Percentiles rank a stretch among this genome's conserved stretches.
Evolutionary conservation across 2,888 invertebrate species (phyloP).

Genomic region (Anodontia alba): DNA sequence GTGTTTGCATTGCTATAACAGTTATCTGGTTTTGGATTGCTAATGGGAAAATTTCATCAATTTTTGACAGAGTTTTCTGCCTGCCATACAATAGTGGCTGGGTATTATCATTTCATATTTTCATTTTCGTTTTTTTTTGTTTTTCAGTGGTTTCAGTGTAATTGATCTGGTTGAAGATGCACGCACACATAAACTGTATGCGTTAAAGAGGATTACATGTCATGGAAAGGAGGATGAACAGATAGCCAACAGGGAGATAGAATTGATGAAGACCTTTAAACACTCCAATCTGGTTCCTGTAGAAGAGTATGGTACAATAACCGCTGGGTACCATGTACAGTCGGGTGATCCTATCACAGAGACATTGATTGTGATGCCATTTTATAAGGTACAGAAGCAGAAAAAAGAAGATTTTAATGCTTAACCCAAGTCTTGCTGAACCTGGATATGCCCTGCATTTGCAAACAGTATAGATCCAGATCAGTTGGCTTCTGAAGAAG

Average conservation of each 20-base stretch:
- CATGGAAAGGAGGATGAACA: constrained; percentile 91
- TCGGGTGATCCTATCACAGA: constrained; percentile 87
- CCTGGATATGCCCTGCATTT: no score
- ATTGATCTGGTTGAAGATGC: constrained; percentile 91
- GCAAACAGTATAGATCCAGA: no score
- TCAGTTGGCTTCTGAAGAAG: no score
- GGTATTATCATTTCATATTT: no score
- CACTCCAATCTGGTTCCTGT: constrained; percentile 91
- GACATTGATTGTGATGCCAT: constrained; percentile 91
- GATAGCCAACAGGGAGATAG: constrained; percentile 90
- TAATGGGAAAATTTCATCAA: no score
- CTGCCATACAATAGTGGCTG: no score
- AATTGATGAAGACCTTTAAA: constrained; percentile 89
- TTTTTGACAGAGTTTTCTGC: no score
- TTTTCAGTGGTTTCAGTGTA: constrained; percentile 91
- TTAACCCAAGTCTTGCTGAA: no score
- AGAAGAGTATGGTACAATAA: constrained; percentile 88
- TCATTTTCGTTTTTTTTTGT: background rate
- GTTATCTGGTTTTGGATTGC: no score
- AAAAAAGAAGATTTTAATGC: no score
- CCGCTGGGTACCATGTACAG: constrained; percentile 81
- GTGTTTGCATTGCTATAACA: no score
- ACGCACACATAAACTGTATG: constrained; percentile 89
- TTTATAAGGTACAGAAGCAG: constrained; percentile 88
- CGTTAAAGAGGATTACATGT: constrained; percentile 92